Conservation (phyloP, 1,140 invertebrate species). For the Anoplolepis gracilipes region DNA sequence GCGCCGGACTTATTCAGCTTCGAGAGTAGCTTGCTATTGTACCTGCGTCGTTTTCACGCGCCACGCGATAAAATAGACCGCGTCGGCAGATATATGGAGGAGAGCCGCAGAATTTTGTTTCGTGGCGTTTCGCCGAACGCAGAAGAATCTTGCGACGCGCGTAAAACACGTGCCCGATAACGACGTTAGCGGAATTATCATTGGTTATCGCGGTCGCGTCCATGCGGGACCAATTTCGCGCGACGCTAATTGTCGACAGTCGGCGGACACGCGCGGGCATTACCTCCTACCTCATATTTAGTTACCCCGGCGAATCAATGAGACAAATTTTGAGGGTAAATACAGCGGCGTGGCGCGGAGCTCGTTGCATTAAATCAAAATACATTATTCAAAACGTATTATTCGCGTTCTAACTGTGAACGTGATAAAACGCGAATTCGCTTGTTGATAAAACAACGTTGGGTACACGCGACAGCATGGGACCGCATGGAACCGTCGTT, state of each 20-base stretch:
- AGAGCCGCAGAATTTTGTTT: conserved; percentile 11
- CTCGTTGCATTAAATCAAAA: conserved; percentile 68
- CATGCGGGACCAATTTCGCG: conserved; percentile 38
- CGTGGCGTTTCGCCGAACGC: conserved; percentile 10
- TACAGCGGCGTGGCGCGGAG: conserved; percentile 4
- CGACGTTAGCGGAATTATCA: conserved; percentile 60
- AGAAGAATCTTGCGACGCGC: background rate
- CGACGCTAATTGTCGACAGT: conserved; percentile 58
- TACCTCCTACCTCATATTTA: background rate
- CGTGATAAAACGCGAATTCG: conserved; percentile 65
- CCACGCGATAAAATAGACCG: conserved; percentile 18
- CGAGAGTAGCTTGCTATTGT: background rate
- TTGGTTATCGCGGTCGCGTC: conserved; percentile 53
- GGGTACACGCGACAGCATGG: background rate
- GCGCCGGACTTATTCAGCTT: conserved; percentile 6
- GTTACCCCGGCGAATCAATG: conserved; percentile 57
- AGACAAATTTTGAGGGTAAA: conserved; percentile 64
- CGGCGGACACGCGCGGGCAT: conserved; percentile 17
- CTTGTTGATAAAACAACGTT: conserved; percentile 37
- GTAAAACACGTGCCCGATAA: conserved; percentile 39
- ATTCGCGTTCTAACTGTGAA: conserved; percentile 60
- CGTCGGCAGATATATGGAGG: background rate
- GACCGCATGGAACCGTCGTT: background rate
- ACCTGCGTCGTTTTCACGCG: background rate
- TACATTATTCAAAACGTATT: conserved; percentile 57